Base-by-base conservation (phyloP, 2,797 vertebrate species). In the Tragopan temminckii region DNA sequence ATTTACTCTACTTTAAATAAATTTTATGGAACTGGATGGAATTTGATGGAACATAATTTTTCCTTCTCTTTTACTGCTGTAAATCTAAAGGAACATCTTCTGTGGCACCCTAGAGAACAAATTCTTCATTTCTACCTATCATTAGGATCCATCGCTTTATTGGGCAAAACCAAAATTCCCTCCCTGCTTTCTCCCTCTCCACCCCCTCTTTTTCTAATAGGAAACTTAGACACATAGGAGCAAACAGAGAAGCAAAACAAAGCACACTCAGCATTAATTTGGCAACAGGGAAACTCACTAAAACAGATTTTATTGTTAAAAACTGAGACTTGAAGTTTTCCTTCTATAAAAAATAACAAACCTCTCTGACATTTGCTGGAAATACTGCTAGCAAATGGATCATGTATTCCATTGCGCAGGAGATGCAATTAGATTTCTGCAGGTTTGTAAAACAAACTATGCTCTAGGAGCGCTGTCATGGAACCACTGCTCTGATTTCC, bases 401-500 rank as follows among this genome's bases (percentile, higher is more conserved):
- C 92, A 88, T 29, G 68, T 87, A 63, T 97, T 97, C 96, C 97
- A 95, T 85, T 85, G 95, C 89, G 5, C 82, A 46, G 94, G 94
- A 89, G 82, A 84, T 90, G 92, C 94, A 95, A 93, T 94, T 93
- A 76, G 88, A 58, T 86, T 84, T 69, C 82, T 89, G 72, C 85
- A 95, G 86, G 46, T 79, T 89, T 96, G 94, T 40, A 70, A 95
- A 89, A 80, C 61, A 95, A 93, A 92, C 94, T 63, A 59, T 66
- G 92, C 87, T 42, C 35, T n/a, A 61, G 91, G 33, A 69, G 85
- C 20, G 93, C 94, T 95, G 75, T 68, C 94, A 81, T 88, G 93
- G 94, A 95, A 89, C 50, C 89, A 88, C 40, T 3, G 58, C 42
- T 88, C 75, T 58, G 79, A 62, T 86, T 90, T 93, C 87, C 91